phyloP scores from a whole-genome alignment of 2,797 vertebrate species.

The Enteromius argenteus region DNA sequence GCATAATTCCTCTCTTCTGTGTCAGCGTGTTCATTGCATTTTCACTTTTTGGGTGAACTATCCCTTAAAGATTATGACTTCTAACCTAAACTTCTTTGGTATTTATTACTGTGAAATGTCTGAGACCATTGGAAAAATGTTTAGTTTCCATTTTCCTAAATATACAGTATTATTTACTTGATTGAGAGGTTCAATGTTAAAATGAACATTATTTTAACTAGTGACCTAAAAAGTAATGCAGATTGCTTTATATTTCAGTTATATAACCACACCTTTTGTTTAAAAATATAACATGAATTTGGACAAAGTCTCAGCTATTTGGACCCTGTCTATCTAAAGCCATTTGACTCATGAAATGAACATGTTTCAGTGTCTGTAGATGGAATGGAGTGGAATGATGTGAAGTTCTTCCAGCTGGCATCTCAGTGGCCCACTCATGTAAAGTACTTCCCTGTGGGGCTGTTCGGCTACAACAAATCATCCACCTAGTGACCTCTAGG shows the following conservation, averaged over 20 bases:
- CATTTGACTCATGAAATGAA: not conserved
- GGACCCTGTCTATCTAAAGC: not conserved
- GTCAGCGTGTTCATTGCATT: not conserved
- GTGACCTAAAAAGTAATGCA: not conserved
- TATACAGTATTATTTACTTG: not conserved
- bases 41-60: no score
- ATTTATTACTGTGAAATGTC: not conserved
- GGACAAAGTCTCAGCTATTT: not conserved
- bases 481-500: constrained; percentile 56
- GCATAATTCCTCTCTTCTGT: not conserved
- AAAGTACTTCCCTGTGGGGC: constrained; percentile 82
- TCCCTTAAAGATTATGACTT: not conserved
- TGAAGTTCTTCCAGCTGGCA: constrained; percentile 84
- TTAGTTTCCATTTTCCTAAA: not conserved
- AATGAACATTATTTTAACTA: not conserved
- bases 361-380: constrained; percentile 78
- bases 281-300: no score
- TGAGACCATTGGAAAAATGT: not conserved
- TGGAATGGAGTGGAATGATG: constrained; percentile 83
- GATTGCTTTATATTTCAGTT: no score
- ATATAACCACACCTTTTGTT: no score
- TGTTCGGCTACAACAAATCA: constrained; percentile 77
- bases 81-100: not conserved
- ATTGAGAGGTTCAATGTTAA: not conserved
- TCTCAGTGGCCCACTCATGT: constrained; percentile 86